Base-by-base conservation (phyloP, 2,888 invertebrate genomes). In the Lasioglossum villosulum region DNA sequence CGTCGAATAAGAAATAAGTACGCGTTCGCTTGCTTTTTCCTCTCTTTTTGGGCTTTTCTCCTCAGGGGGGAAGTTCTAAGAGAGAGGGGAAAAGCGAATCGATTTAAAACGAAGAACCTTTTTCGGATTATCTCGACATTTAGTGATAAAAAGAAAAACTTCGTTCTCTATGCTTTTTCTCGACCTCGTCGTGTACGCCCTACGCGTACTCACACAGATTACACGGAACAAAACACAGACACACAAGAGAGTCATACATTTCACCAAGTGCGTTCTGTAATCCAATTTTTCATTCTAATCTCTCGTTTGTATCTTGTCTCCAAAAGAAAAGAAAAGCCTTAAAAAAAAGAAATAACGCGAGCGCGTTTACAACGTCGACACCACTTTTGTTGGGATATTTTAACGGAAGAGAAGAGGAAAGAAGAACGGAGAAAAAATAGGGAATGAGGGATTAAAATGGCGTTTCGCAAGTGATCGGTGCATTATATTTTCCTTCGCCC, bases 311-410 rank as follows among this genome's bases (percentile, higher is more conserved):
- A 90, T 90, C 83, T 89, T 89, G 80, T 90, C 89, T 90, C 83
- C 87, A 87, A 78, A 82, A 82, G 42, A 42, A 42, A 42, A 42
- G 42, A 82, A 81, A 88, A 88, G 86, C 84, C 87, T 87, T 87
- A 84, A 78, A 74, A 12, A 42, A 42, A 37, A n/a, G n/a, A 5
- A 37, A 73, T 75, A 48, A 73, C 75, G 45, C 84, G 78, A 52
- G 89, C 80, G 86, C 86, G 88, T 74, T 76, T 39, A 70, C 70
- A 83, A 90, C 94, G 94, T 94, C 94, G 94, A 94, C 95, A 95
- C 94, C 94, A 95, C 94, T 94, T 93, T 93, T 92, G 93, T 94
- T 94, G 93, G 89, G 79, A 93, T 93, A 87, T 80, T 70, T 70
- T 86, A 83, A 84, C 68, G 23, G 83, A 82, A 52, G 37, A 37